Conservation (phyloP, 2,797 vertebrate genomes). For the Typhlichthys subterraneus region DNA sequence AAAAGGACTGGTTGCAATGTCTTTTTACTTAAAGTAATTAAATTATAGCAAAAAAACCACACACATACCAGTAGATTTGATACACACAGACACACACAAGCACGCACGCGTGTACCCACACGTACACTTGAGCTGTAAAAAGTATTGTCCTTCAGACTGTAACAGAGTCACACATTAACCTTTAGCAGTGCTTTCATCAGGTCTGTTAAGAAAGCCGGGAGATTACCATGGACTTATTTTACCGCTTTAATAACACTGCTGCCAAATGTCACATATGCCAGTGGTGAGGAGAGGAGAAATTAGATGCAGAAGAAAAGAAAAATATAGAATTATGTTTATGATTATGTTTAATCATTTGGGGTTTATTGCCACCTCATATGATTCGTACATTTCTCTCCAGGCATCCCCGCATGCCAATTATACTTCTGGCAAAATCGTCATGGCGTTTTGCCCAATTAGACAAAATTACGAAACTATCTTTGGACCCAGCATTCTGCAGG, state of each 20-base stretch:
- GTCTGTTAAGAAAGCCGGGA: conserved; percentile 13
- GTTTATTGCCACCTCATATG: too few species aligned
- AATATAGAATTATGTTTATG: not conserved
- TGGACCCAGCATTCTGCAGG: too few species aligned
- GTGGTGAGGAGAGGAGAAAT: conserved; percentile 2
- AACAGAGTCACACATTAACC: conserved; percentile 6
- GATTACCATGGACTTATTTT: conserved; percentile 9
- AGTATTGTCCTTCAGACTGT: conserved; percentile 11
- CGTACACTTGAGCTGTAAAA: not conserved
- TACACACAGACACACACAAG: not conserved
- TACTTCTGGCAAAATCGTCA: too few species aligned
- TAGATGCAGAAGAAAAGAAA: not conserved
- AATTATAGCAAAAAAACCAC: conserved; percentile 1
- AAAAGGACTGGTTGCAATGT: conserved; percentile 10
- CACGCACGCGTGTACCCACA: conserved; percentile 1
- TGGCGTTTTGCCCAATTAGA: too few species aligned
- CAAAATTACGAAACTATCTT: too few species aligned
- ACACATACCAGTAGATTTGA: not conserved
- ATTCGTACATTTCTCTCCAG: too few species aligned
- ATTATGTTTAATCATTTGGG: too few species aligned
- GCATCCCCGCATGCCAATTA: too few species aligned
- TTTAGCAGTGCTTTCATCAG: conserved; percentile 23
- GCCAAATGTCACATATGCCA: conserved; percentile 19
- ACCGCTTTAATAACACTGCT: conserved; percentile 10
- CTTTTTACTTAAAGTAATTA: conserved; percentile 2